Evolutionary conservation across 35 echinoderm and acorn worm species (phyloP).

Genomic region (Hemicentrotus pulcherrimus): DNA sequence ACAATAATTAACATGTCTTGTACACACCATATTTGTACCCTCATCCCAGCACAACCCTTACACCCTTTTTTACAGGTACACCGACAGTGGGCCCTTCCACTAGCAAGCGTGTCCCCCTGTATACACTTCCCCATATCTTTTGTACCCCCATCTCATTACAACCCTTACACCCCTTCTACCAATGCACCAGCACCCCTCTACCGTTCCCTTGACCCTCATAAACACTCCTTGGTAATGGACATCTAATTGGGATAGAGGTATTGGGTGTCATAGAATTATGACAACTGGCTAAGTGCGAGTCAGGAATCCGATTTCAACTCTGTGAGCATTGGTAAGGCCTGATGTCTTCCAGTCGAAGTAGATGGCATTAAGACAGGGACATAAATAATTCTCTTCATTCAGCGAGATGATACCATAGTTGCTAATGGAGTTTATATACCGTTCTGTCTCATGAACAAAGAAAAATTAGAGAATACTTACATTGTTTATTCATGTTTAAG

Average conservation of each 20-base stretch:
- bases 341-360: not conserved
- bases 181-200: constrained; percentile 9
- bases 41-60: not conserved
- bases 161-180: not conserved
- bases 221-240: constrained; percentile 42
- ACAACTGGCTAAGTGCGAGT: constrained; percentile 51
- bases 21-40: not conserved
- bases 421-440: not conserved
- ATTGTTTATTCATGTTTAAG: too few relatives aligned
- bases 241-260: constrained; percentile 41
- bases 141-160: not conserved
- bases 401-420: not conserved
- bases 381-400: not conserved
- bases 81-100: not conserved
- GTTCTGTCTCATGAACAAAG: not conserved
- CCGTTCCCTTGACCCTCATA: constrained; percentile 42
- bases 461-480: not conserved
- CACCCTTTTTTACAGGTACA: not conserved
- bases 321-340: not conserved
- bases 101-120: not conserved
- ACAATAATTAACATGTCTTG: too few relatives aligned
- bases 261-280: constrained; percentile 47
- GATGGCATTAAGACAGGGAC: not conserved
- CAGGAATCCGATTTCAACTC: constrained; percentile 37
- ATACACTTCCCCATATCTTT: not conserved